These are phyloP conservation scores for Eupithecia tripunctaria DNA, from an alignment of 2,888 invertebrate genomes.

Conservation along the genomic window DNA sequence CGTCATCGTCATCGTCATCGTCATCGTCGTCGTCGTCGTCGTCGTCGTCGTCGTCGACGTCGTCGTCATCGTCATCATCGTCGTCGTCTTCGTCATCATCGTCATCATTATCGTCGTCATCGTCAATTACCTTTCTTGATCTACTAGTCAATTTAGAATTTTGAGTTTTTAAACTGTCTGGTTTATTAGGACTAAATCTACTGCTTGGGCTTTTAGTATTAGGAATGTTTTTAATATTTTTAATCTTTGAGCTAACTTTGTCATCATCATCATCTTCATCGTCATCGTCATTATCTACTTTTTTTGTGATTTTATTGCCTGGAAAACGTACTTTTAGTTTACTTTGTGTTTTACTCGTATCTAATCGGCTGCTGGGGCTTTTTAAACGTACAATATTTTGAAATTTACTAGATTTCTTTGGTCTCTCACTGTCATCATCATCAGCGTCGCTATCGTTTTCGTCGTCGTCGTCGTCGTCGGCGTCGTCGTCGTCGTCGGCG, in stretches of 20 bases:
- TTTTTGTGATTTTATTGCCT: conserved; percentile 44
- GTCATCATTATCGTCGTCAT: conserved; percentile 53
- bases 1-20: conserved; percentile 56
- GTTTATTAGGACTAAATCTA: conserved; percentile 10
- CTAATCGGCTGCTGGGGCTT: conserved; percentile 47
- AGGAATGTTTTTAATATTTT: conserved; percentile 15
- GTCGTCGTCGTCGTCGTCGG: conserved; percentile 78
- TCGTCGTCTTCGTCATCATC: conserved; percentile 59
- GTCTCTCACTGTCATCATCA: conserved; percentile 77
- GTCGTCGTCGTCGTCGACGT: conserved; percentile 77
- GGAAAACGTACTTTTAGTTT: conserved; percentile 56
- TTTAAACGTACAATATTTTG: conserved; percentile 53
- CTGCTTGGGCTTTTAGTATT: conserved; percentile 19
- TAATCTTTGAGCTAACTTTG: conserved; percentile 30
- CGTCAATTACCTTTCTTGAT: conserved; percentile 15
- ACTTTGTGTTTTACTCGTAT: conserved; percentile 55
- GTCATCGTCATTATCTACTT: conserved; percentile 67
- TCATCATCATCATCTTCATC: conserved; percentile 75
- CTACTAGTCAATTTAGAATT: conserved; percentile 23
- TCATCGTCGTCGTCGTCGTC: conserved; percentile 51
- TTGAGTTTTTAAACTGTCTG: conserved; percentile 17
- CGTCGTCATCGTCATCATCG: conserved; percentile 68
- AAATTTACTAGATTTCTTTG: conserved; percentile 56
- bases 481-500: conserved; percentile 76
- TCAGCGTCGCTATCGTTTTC: conserved; percentile 78